Evolutionary conservation across 1,140 invertebrate genomes (phyloP).

Genomic region (Rhyacophila brunnea): DNA sequence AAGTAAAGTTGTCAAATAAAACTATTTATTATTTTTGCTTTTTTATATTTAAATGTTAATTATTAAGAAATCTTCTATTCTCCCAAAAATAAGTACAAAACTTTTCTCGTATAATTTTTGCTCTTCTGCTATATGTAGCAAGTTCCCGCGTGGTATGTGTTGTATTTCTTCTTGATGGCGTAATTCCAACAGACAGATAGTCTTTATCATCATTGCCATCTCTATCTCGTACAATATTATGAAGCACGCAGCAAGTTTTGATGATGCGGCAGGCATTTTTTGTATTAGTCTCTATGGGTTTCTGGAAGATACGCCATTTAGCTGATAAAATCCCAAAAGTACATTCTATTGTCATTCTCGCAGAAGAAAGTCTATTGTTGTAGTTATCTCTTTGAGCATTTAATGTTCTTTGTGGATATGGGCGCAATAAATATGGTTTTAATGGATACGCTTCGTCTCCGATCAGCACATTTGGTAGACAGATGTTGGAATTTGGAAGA

Average conservation of each 20-base stretch:
- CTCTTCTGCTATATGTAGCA: too few species aligned
- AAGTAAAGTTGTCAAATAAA: too few species aligned
- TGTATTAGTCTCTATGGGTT: constrained; percentile 13
- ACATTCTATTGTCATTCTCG: constrained; percentile 18
- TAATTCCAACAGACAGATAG: too few species aligned
- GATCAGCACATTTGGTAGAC: constrained; percentile 40
- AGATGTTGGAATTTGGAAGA: constrained; percentile 31
- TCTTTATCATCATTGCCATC: background rate
- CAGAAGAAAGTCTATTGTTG: constrained; percentile 1
- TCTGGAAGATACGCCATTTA: constrained; percentile 19
- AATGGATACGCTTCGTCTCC: constrained; percentile 47
- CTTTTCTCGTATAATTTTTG: too few species aligned
- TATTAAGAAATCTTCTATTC: too few species aligned
- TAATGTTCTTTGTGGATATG: constrained; percentile 29
- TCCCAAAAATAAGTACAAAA: too few species aligned
- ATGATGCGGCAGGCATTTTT: constrained; percentile 14
- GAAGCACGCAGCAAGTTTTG: constrained; percentile 21
- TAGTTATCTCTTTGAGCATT: constrained; percentile 6
- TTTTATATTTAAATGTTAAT: too few species aligned
- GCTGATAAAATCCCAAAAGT: constrained; percentile 21
- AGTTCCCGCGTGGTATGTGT: too few species aligned
- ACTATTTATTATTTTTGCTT: too few species aligned
- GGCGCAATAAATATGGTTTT: constrained; percentile 39
- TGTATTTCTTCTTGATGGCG: too few species aligned
- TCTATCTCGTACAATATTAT: constrained; percentile 14